Evolutionary conservation across 2,113 vertebrate genomes (phyloP), one percentile per base, ranked within the genome.

Genomic region (Chaetura pelagica): DNA sequence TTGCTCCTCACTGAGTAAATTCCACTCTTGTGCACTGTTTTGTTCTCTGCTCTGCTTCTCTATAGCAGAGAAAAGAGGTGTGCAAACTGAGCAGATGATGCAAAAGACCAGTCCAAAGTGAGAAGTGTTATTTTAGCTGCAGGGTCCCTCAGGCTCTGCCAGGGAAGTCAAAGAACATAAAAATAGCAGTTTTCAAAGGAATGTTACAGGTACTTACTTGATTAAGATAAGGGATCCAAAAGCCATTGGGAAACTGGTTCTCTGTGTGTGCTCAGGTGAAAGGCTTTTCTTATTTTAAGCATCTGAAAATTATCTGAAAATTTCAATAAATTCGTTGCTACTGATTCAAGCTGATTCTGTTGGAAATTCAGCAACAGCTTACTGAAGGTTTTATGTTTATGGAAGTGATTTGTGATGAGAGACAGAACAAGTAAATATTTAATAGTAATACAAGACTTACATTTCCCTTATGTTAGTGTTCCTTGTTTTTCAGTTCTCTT

Each of bases 401-500:
- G n/a, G 12, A 67, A 61, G 23, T 67, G 22, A 62, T 58, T 58
- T 87, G 44, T 86, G 30, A 46, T 34, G 73, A 74, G 48, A 76
- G 51, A 27, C 18, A 72, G 38, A 79, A 61, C 35, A 81, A 64
- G 63, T 58, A 46, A 35, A 87, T 67, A 49, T 75, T 32, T 90
- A 91, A 8, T 46, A 64, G 34, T 54, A 74, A 51, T 12, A 18
- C 35, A 29, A 82, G 49, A 51, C 71, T 35, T 86, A 7, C 63
- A 8, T 86, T 81, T 42, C 74, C 22, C 74, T 69, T 54, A 68
- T 14, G 21, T 97, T 92, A 8, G 10, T 73, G 40, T 86, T 69
- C 51, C 88, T 97, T 92, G 88, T 27, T 92, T 97, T 98, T 66
- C 98, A 99, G 99, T 96, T 99, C 99, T 15, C 98, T 99, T 85